Percentiles rank a stretch among this genome's conserved stretches.
Evolutionary conservation across 2,888 invertebrate species (phyloP).

Genomic region (Penaeus monodon): DNA sequence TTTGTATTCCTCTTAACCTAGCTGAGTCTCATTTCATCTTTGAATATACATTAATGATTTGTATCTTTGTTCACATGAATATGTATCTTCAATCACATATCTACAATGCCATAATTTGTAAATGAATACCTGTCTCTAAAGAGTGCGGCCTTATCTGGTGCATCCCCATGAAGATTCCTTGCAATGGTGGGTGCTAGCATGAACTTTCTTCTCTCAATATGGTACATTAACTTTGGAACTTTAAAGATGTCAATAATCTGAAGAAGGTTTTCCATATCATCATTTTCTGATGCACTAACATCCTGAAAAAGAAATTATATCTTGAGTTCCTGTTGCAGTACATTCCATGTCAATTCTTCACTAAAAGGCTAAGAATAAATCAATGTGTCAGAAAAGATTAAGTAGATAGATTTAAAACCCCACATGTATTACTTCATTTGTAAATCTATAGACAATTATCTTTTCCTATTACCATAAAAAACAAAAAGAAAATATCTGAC

Average conservation of each 20-base stretch:
- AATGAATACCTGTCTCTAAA: constrained; percentile 75
- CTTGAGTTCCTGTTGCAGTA: background rate
- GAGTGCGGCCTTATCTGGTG: constrained; percentile 79
- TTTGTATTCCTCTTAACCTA: too few species aligned
- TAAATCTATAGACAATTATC: too few species aligned
- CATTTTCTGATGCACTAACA: constrained; percentile 72
- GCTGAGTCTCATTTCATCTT: too few species aligned
- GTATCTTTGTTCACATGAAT: too few species aligned
- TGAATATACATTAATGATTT: too few species aligned
- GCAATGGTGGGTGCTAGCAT: constrained; percentile 69
- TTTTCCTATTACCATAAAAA: background rate
- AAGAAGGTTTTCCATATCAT: constrained; percentile 81
- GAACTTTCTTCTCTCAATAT: constrained; percentile 85
- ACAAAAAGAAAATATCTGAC: constrained; percentile 69
- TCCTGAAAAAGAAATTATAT: constrained; percentile 68
- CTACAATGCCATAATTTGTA: background rate
- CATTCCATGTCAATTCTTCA: background rate
- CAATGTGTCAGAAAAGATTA: too few species aligned
- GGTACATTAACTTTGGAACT: constrained; percentile 83
- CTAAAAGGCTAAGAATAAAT: too few species aligned
- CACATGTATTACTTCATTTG: background rate
- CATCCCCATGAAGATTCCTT: constrained; percentile 71
- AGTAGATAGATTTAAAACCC: background rate
- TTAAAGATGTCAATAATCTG: constrained; percentile 86
- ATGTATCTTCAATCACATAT: background rate